Percentiles rank a stretch among this genome's conserved stretches.
Evolutionary conservation across 2,888 invertebrate genomes (phyloP).

Genomic region (Andrena flavipes): DNA sequence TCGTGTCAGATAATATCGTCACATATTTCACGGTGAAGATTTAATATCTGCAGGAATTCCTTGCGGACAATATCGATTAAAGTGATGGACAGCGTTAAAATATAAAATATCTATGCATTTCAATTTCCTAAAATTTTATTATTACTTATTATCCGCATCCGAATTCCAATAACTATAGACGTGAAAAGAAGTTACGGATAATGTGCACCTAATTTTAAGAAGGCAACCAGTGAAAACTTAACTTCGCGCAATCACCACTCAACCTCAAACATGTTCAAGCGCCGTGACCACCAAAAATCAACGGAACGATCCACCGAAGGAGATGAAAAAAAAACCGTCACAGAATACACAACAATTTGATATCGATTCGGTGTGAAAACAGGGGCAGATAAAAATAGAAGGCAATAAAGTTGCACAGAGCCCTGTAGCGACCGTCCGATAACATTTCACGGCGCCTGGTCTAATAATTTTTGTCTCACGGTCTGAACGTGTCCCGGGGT

Average conservation of each 20-base stretch:
- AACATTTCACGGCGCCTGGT: conserved; percentile 37
- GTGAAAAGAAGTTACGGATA: too few species aligned
- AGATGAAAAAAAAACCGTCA: background rate
- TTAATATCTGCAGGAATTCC: conserved; percentile 12
- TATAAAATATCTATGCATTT: too few species aligned
- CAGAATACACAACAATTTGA: background rate
- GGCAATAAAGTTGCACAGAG: conserved; percentile 18
- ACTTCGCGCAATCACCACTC: too few species aligned
- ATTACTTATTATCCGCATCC: too few species aligned
- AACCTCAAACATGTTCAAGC: too few species aligned
- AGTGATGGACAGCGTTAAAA: too few species aligned
- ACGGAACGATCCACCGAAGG: too few species aligned
- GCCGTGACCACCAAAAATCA: background rate
- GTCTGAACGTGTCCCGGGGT: conserved; percentile 37
- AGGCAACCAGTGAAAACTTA: too few species aligned
- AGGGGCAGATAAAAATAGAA: background rate
- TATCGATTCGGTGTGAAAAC: background rate
- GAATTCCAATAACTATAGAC: too few species aligned
- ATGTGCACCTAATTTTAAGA: too few species aligned
- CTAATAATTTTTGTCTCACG: conserved; percentile 58
- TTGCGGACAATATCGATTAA: background rate
- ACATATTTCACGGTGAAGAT: conserved; percentile 23
- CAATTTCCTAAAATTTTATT: too few species aligned
- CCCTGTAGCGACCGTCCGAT: background rate
- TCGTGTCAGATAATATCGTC: background rate